Evolutionary conservation across 2,888 invertebrate species (phyloP), one percentile per base, ranked within the genome.

Genomic region (Shargacucullia verbasci): DNA sequence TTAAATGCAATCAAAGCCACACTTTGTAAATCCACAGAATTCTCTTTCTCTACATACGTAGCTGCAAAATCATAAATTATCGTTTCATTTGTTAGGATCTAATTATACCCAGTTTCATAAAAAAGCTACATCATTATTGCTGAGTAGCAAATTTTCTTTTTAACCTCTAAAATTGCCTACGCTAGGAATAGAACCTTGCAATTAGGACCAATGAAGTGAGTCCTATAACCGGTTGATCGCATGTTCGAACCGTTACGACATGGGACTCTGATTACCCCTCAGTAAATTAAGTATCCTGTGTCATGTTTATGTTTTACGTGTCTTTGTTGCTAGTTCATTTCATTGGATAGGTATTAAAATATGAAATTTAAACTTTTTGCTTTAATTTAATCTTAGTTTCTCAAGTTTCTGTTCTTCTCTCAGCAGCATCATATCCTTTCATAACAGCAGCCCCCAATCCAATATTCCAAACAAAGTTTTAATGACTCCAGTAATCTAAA

Each of bases 121-220:
- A 68, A 56, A 69, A 12, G 25, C 46, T 49, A 49, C 46, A 33
- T 47, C 46, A 63, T 44, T 69, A 20, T 41, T 25, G 39, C 45
- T 15, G 40, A 13, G 12, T 41, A 35, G 64, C 57, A 38, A 64
- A 64, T 69, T 59, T 53, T 70, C 40, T 57, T 70, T 65, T 70
- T 57, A 69, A 64, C 37, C 40, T 61, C 53, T 70, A 60, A 69
- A 57, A 69, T 66, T 66, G 53, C 47, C 38, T 34, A 15, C 37
- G 54, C 57, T 52, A 54, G 58, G 37, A 54, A 58, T 62, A 56
- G 39, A 43, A 45, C 39, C 45, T 56, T 50, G 45, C 43, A 70
- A 70, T 73, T 73, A 70, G 69, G 69, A 54, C 48, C 68, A 47
- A 66, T 69, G 69, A 58, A 59, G 47, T 52, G 40, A 68, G 44